Percentiles rank a stretch among this genome's conserved stretches.
phyloP scores from a whole-genome alignment of 2,888 invertebrate species.

The Dioctria linearis region DNA sequence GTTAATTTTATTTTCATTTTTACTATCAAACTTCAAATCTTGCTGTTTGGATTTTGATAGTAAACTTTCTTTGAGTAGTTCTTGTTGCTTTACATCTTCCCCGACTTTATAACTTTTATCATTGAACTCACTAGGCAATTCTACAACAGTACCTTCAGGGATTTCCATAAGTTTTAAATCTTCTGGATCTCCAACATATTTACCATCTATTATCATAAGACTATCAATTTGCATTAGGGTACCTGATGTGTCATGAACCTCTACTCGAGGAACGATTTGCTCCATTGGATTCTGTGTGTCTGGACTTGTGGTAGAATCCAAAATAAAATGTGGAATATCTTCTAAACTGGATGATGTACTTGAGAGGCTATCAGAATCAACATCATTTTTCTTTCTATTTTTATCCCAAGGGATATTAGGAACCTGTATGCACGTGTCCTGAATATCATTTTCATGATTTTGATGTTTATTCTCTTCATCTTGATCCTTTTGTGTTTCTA shows the following conservation, averaged over 20 bases:
- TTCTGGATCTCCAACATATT: conserved; percentile 71
- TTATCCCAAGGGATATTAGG: conserved; percentile 71
- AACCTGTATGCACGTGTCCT: conserved; percentile 78
- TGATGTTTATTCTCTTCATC: background rate
- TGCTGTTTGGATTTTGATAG: conserved; percentile 63
- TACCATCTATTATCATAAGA: conserved; percentile 73
- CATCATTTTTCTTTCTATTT: conserved; percentile 71
- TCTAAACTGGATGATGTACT: conserved; percentile 70
- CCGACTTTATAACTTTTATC: conserved; percentile 44
- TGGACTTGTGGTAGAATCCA: conserved; percentile 71
- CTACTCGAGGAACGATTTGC: conserved; percentile 76
- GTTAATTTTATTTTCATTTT: conserved; percentile 71
- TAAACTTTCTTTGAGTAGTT: conserved; percentile 45
- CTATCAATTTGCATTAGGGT: conserved; percentile 78
- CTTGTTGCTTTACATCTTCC: background rate
- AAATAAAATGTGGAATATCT: conserved; percentile 70
- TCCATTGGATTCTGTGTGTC: conserved; percentile 66
- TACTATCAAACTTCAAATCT: conserved; percentile 68
- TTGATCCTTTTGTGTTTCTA: conserved; percentile 5
- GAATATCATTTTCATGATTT: conserved; percentile 67
- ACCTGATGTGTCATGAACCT: conserved; percentile 81
- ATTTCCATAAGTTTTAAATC: conserved; percentile 69
- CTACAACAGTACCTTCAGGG: conserved; percentile 66
- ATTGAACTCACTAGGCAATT: conserved; percentile 1
- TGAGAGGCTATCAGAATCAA: conserved; percentile 74